These are phyloP conservation scores for Microplitis mediator DNA, from an alignment of 1,140 invertebrate genomes.

Conservation along the genomic window DNA sequence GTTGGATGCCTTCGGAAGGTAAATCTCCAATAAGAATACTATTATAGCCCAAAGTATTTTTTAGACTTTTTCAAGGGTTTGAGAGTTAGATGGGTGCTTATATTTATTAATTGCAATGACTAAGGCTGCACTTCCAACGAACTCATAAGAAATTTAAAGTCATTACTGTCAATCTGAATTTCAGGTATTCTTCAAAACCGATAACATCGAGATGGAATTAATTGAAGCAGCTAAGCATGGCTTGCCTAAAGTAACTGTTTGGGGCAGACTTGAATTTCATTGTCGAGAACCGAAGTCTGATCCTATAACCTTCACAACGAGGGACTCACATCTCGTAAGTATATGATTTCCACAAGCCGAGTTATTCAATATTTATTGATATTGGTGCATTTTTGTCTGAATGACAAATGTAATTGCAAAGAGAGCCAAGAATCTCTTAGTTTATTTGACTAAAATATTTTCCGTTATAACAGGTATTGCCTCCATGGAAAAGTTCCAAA, in stretches of 20 bases:
- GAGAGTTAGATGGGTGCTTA: no score
- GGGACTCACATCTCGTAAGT: constrained; percentile 86
- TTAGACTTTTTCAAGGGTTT: no score
- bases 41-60: no score
- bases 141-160: no score
- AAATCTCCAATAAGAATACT: constrained; percentile 34
- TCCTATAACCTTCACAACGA: constrained; percentile 89
- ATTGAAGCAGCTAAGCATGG: constrained; percentile 86
- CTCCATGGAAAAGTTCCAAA: constrained; percentile 85
- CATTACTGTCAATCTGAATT: background rate
- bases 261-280: constrained; percentile 86
- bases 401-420: no score
- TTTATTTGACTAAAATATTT: no score
- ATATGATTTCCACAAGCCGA: constrained; percentile 14
- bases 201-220: constrained; percentile 84
- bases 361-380: no score
- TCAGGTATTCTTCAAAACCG: constrained; percentile 90
- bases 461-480: constrained; percentile 72
- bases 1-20: constrained; percentile 96
- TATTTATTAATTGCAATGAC: no score
- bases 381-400: no score
- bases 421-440: no score
- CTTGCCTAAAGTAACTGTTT: constrained; percentile 84
- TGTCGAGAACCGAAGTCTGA: constrained; percentile 87
- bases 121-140: no score